A percentile compares a stretch with the other conserved stretches of the same genome.
Evolutionary conservation across 1,140 invertebrate genomes (phyloP).

Genomic region (Diorhabda sublineata): DNA sequence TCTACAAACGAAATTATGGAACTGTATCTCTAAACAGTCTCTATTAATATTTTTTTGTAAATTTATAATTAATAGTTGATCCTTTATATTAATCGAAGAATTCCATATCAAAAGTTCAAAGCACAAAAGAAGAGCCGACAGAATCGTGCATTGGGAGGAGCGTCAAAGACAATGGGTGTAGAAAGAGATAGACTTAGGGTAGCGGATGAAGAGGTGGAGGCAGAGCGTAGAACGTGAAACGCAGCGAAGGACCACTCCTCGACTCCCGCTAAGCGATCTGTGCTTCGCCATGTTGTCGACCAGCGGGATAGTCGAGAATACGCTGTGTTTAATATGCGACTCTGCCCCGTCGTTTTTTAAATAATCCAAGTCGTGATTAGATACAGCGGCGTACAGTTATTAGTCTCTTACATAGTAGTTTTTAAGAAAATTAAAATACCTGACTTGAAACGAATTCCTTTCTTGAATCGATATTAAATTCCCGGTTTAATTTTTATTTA

Average conservation of each 20-base stretch:
- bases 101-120: background rate
- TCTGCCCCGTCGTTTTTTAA: background rate
- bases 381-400: background rate
- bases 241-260: slow-evolving; percentile 31
- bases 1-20: too few species aligned
- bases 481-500: too few species aligned
- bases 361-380: background rate
- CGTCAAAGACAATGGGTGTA: slow-evolving; percentile 38
- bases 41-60: background rate
- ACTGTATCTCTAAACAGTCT: too few species aligned
- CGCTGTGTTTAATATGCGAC: background rate
- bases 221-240: slow-evolving; percentile 17
- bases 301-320: slow-evolving; percentile 18
- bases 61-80: background rate
- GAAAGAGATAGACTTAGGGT: slow-evolving; percentile 28
- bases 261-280: slow-evolving; percentile 31
- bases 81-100: background rate
- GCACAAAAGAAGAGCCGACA: background rate
- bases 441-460: too few species aligned
- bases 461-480: too few species aligned
- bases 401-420: too few species aligned
- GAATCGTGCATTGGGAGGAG: slow-evolving; percentile 29
- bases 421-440: too few species aligned
- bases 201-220: slow-evolving; percentile 1
- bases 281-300: slow-evolving; percentile 34